Base-by-base conservation (phyloP, 64 coral and sea anemone species). In the Anthopleura sola region DNA sequence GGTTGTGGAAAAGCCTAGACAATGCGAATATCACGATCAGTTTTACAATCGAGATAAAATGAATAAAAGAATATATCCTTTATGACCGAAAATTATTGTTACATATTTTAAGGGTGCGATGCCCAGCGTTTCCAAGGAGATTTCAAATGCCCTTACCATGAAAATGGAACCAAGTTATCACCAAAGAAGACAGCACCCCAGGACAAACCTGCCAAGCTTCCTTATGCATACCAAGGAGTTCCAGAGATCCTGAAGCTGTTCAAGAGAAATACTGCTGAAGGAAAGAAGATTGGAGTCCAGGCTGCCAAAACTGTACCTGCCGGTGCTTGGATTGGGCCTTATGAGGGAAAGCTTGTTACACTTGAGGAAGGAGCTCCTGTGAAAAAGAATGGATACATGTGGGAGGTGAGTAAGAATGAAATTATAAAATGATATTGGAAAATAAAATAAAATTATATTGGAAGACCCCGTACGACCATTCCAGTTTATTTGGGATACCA, bases 241-340 rank as follows among this genome's bases (percentile, higher is more conserved):
- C 89, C 89, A 49, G 68, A 86, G 5, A 71, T 76, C 19, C 79
- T 91, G 8, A 55, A 82, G 39, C 76, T 91, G 37, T 91, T 75
- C 55, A 82, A 21, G 40, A 76, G 75, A 17, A 78, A 53, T 32
- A 91, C 83, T 20, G 71, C 53, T 2, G 24, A 48, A 38, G 83
- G 75, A 23, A 84, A 53, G 12, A 82, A 51, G 5, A 75, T 60
- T 51, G 89, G 89, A 55, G 60, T 91, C 12, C 47, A 79, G 38
- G 50, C 89, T 19, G 85, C 6, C 20, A 84, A 79, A 44, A 21
- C 39, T 5, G 36, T 91, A 54, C 89, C 89, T 13, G n/a, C 75
- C 15, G 89, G 89, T 2, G 85, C 89, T 10, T 91, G 89, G 89
- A 86, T 91, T 71, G 89, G 89, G 12, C 89, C 89, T 17, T 91